Percentiles rank a stretch among this genome's conserved stretches.
phyloP scores from a whole-genome alignment of 2,888 invertebrate genomes.

The Xestia rhomboidea region DNA sequence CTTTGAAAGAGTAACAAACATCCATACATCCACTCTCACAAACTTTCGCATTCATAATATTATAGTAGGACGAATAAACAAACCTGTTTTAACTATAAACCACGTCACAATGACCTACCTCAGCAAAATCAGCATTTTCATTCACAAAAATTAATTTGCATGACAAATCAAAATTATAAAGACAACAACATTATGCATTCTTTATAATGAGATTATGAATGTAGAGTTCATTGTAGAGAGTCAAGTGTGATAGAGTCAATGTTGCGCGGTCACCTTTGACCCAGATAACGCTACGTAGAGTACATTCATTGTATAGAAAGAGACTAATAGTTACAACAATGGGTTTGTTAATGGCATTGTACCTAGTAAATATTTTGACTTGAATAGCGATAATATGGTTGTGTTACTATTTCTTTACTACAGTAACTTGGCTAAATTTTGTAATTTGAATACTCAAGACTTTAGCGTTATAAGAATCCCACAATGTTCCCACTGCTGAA shows the following conservation, averaged over 20 bases:
- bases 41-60: no score
- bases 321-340: constrained; percentile 30
- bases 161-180: constrained; percentile 25
- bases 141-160: constrained; percentile 20
- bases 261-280: constrained; percentile 73
- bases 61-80: no score
- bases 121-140: constrained; percentile 1
- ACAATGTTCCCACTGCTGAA: not conserved
- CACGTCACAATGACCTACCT: not conserved
- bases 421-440: not conserved
- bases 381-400: not conserved
- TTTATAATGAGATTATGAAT: constrained; percentile 26
- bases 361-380: constrained; percentile 4
- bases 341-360: not conserved
- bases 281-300: constrained; percentile 50
- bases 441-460: not conserved
- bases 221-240: constrained; percentile 52
- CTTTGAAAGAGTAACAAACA: no score
- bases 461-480: not conserved
- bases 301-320: constrained; percentile 10
- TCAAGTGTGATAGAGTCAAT: constrained; percentile 65
- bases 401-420: not conserved
- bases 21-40: no score
- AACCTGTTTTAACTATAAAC: constrained; percentile 2
- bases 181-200: constrained; percentile 27